Percentiles rank a stretch among this genome's conserved stretches.
Conservation (phyloP, 2,888 invertebrate species). For the Nomada fucata region DNA sequence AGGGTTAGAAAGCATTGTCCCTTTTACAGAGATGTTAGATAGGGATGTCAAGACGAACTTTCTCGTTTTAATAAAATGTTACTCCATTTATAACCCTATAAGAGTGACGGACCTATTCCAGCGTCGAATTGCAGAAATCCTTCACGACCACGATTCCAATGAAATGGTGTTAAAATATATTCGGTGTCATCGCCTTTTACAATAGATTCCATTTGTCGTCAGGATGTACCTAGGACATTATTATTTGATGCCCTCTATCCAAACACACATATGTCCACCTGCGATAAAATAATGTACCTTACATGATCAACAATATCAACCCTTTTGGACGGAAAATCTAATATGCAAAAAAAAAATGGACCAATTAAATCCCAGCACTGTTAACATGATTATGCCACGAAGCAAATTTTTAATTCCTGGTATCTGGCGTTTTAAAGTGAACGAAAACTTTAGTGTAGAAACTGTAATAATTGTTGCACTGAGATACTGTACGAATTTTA, state of each 20-base stretch:
- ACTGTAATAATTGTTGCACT: too few relatives aligned
- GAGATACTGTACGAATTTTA: too few relatives aligned
- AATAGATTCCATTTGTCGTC: not conserved
- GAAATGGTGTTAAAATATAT: slow-evolving; percentile 3
- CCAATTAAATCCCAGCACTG: too few relatives aligned
- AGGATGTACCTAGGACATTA: not conserved
- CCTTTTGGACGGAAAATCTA: too few relatives aligned
- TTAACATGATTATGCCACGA: too few relatives aligned
- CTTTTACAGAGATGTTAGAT: not conserved
- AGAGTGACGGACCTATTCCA: slow-evolving; percentile 3
- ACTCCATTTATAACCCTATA: slow-evolving; percentile 6
- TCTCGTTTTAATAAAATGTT: slow-evolving; percentile 12
- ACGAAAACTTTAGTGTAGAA: too few relatives aligned
- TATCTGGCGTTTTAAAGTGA: too few relatives aligned
- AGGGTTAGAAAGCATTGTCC: not conserved
- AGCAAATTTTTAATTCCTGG: too few relatives aligned
- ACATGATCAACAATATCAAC: too few relatives aligned
- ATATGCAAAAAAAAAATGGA: too few relatives aligned
- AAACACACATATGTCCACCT: not conserved
- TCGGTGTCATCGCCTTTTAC: not conserved
- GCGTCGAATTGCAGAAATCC: slow-evolving; percentile 1
- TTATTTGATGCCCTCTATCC: not conserved
- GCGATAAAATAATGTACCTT: not conserved
- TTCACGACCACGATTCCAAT: not conserved
- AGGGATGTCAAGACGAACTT: not conserved